Evolutionary conservation across 2,113 vertebrate species (phyloP).

Genomic region (Hypomesus transpacificus): DNA sequence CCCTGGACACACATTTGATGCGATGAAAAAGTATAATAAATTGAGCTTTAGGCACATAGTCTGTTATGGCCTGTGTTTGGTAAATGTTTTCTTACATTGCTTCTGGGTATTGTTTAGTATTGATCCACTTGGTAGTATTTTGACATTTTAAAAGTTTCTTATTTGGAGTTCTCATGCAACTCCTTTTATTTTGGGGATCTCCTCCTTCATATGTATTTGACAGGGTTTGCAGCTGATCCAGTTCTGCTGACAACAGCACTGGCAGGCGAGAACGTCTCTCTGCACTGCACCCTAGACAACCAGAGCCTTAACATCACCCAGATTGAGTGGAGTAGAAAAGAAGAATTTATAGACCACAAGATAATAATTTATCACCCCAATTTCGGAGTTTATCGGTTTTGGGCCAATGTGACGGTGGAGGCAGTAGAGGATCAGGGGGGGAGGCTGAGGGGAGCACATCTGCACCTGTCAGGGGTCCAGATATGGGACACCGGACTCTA

Average conservation of each 20-base stretch:
- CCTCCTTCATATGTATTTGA: slow-evolving; percentile 37
- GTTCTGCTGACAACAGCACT: slow-evolving; percentile 31
- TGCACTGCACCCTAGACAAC: slow-evolving; percentile 39
- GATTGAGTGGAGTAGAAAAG: slow-evolving; percentile 57
- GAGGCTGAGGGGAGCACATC: neutral
- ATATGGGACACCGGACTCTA: slow-evolving; percentile 50
- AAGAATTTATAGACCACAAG: neutral
- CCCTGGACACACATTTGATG: too few relatives aligned
- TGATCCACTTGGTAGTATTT: too few relatives aligned
- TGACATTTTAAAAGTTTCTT: too few relatives aligned
- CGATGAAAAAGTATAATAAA: too few relatives aligned
- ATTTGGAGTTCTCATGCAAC: too few relatives aligned
- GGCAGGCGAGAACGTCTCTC: slow-evolving; percentile 50
- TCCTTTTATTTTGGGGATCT: neutral
- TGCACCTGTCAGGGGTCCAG: slow-evolving; percentile 37
- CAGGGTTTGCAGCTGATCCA: slow-evolving; percentile 42
- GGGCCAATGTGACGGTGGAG: slow-evolving; percentile 22
- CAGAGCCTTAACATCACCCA: neutral
- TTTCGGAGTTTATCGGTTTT: accelerated
- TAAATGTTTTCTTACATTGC: too few relatives aligned
- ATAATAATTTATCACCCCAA: slow-evolving; percentile 1
- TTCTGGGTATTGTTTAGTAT: too few relatives aligned
- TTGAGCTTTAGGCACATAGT: too few relatives aligned
- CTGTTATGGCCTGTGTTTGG: too few relatives aligned
- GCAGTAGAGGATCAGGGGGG: accelerated